Evolutionary conservation across 2,888 invertebrate genomes (phyloP), one percentile per base, ranked within the genome.

Genomic region (Ganaspis brasiliensis): DNA sequence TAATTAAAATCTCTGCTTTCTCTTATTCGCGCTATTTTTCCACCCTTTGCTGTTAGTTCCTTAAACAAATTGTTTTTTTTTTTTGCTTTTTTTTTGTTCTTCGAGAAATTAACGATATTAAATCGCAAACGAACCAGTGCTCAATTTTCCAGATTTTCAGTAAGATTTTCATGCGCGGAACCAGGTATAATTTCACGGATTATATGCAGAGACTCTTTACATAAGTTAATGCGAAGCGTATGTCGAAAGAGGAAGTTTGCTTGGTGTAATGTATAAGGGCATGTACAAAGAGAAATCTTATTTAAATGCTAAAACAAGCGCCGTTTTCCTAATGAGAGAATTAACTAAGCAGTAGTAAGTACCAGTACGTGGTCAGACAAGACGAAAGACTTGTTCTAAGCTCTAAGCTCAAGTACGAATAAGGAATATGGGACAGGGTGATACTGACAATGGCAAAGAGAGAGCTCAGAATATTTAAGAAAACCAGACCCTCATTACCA

Each of bases 1-100:
- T 87, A 87, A 87, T 87, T 87, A 87, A 87, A 87, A 87, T 87
- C 87, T 87, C 80, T 72, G 75, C 80, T 81, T 79, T 79, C 76
- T 79, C 82, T 45, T 19, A 21, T 67, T 67, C 63, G 19, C 8
- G 56, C 56, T 56, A 9, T 24, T 81, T 45, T 56, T 26, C 12
- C 63, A 77, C 73, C 10, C 16, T 21, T 8, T 16, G 9, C 26
- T 19, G 3, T n/a, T n/a, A n/a, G n/a, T 24, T 71, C 24, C 19
- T 52, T 35, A 31, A 9, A 8, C 19, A 10, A 12, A 2, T 3
- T n/a, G 3, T 40, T 21, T 2, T 6, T 63, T 63, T 40, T 40
- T 19, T 21, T 35, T n/a, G n/a, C n/a, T n/a, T n/a, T n/a, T n/a
- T n/a, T n/a, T n/a, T n/a, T n/a, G n/a, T n/a, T n/a, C n/a, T 5